Evolutionary conservation across 2,888 invertebrate genomes (phyloP), one percentile per base, ranked within the genome.

Genomic region (Dynastes grantii): DNA sequence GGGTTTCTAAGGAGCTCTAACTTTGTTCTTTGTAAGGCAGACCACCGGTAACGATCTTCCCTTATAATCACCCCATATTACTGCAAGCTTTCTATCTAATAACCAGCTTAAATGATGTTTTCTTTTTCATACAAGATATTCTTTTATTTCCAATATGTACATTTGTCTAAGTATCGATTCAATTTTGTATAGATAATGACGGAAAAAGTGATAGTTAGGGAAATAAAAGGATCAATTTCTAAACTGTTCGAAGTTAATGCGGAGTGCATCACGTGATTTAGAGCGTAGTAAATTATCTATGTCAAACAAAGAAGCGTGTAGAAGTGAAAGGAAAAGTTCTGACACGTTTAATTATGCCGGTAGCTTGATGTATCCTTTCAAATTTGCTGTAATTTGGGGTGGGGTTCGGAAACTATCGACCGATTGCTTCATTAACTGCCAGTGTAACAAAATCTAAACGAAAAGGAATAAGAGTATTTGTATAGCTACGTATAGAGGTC

Each of bases 301-400:
- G 40, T n/a, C 40, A 40, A 65, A 65, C 65, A 65, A 65, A 65
- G 65, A 65, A 65, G 55, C 6, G 9, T 11, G 11, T 55, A 55
- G 5, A 55, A 22, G 5, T 22, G 8, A 22, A 55, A 16, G n/a
- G 55, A 55, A 55, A 22, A 8, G 45, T 11, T 45, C 45, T 45
- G 45, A 8, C 45, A 55, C 55, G 22, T 55, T 22, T 55, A 55
- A 55, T 55, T 55, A 55, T n/a, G 55, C 55, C 55, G 8, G n/a
- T 22, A 22, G 22, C 55, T 22, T 55, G 55, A 55, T 55, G 22
- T 0, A 55, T 55, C 55, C 13, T 53, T 53, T 53, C 6, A 55
- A 22, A 55, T 55, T 55, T 22, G 55, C 55, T 55, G n/a, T 55
- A 55, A 45, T 45, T 11, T 45, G 45, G 45, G 45, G 45, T 0